Evolutionary conservation across 1,140 invertebrate species (phyloP), one percentile per base, ranked within the genome.

Genomic region (Wasmannia auropunctata): DNA sequence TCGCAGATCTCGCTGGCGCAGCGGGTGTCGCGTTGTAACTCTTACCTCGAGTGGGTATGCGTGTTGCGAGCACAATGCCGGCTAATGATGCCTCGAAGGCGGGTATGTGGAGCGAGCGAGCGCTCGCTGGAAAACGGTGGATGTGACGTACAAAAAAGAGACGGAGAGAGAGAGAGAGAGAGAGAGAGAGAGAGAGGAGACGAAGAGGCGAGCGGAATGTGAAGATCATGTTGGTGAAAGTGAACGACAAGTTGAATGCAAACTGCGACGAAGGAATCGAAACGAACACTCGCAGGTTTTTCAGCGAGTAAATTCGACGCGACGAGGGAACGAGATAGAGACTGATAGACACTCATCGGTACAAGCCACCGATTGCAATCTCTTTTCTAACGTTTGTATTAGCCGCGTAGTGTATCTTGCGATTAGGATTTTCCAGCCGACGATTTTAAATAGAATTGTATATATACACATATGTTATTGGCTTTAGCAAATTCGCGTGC

Each of bases 11-110:
- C 88, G 58, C 81, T 69, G 86, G 89, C 93, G 80, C 93, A 93
- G 93, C 93, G 93, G 93, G 93, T 93, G 92, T 93, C 90, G 88
- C 90, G 88, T n/a, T n/a, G 89, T 92, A 93, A 93, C 92, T 93
- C 91, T 93, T 93, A 90, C 92, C 91, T 87, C 91, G 89, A 89
- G 90, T 88, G 90, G 85, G 86, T 89, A 88, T 88, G 85, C 87
- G 87, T 87, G 88, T 90, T 90, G 88, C 83, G 85, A 88, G 89
- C 91, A 93, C 92, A 93, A 93, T 93, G 92, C 92, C 81, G 87
- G 92, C 91, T 93, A 93, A 93, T 93, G 92, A 93, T 91, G 91
- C 92, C 90, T 92, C 88, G 86, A 89, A 92, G 92, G 88, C 84
- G 92, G n/a, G 84, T 86, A 88, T 81, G 79, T 90, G 87, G 86